Conservation (phyloP, 2,113 vertebrate genomes). For the Periophthalmus modestus region DNA sequence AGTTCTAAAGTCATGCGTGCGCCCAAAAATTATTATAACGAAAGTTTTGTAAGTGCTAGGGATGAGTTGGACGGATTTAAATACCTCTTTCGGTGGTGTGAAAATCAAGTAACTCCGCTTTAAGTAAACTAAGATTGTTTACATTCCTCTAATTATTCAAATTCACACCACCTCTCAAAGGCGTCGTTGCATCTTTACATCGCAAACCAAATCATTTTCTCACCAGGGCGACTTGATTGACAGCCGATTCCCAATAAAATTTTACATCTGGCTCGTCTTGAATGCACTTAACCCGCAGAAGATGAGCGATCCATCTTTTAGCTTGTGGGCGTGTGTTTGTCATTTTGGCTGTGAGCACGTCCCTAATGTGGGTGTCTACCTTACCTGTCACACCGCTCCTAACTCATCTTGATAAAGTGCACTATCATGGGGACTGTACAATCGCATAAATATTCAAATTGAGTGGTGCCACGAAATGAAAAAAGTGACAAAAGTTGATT, state of each 20-base stretch:
- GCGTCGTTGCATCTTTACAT: not conserved
- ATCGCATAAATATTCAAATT: slow-evolving; percentile 39
- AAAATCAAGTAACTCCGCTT: not conserved
- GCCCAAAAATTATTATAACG: no score
- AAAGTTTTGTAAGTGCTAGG: no score
- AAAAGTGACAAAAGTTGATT: slow-evolving; percentile 25
- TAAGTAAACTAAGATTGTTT: not conserved
- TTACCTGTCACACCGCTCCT: slow-evolving; percentile 54
- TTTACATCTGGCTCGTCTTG: slow-evolving; percentile 40
- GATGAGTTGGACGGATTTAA: no score
- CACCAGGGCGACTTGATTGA: slow-evolving; percentile 30
- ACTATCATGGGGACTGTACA: slow-evolving; percentile 22
- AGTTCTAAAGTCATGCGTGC: no score
- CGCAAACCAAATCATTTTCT: slow-evolving; percentile 1
- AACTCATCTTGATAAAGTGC: slow-evolving; percentile 54
- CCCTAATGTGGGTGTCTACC: slow-evolving; percentile 43
- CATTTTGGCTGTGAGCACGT: slow-evolving; percentile 47
- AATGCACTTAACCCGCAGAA: slow-evolving; percentile 41
- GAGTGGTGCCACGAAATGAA: slow-evolving; percentile 26
- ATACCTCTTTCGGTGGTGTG: no score
- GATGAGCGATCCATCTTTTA: slow-evolving; percentile 50
- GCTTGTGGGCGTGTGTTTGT: slow-evolving; percentile 55
- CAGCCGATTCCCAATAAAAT: slow-evolving; percentile 32
- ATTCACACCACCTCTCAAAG: not conserved
- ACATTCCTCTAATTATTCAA: slow-evolving; percentile 4